phyloP scores from a whole-genome alignment of 1,140 invertebrate genomes.

The Zeugodacus cucurbitae region DNA sequence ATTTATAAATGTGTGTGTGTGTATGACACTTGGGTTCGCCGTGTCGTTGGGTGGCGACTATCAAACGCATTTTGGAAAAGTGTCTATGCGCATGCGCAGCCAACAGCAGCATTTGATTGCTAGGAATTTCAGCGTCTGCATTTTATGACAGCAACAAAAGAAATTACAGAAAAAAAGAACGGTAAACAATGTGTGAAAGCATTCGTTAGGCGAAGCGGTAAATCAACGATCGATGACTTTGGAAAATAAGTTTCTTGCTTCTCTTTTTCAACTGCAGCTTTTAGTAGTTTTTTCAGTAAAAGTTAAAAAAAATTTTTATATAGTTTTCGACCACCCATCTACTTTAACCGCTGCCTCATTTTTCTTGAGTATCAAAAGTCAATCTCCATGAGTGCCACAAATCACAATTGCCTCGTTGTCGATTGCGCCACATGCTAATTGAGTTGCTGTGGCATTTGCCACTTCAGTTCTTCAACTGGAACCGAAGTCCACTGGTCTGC shows the following conservation, averaged over 20 bases:
- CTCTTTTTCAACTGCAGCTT: not conserved
- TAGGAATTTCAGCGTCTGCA: not conserved
- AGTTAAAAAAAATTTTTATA: no score
- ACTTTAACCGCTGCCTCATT: not conserved
- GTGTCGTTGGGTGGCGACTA: not conserved
- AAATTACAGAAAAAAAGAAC: not conserved
- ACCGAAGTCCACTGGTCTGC: not conserved
- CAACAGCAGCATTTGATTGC: not conserved
- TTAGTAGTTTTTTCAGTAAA: no score
- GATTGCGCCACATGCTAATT: not conserved
- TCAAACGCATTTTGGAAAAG: not conserved
- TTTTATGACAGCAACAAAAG: not conserved
- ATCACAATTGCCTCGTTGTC: not conserved
- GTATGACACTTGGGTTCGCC: not conserved
- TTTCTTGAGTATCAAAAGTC: not conserved
- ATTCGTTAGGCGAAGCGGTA: constrained; percentile 18
- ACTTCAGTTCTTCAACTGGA: not conserved
- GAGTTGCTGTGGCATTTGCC: constrained; percentile 29
- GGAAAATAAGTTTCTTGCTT: not conserved
- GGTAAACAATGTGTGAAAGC: constrained; percentile 11
- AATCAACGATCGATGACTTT: not conserved
- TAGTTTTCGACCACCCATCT: not conserved
- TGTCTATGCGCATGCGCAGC: not conserved
- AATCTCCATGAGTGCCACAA: not conserved
- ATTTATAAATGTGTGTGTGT: not conserved